phyloP scores from a whole-genome alignment of 2,888 invertebrate species.

The Artemia sinica region DNA sequence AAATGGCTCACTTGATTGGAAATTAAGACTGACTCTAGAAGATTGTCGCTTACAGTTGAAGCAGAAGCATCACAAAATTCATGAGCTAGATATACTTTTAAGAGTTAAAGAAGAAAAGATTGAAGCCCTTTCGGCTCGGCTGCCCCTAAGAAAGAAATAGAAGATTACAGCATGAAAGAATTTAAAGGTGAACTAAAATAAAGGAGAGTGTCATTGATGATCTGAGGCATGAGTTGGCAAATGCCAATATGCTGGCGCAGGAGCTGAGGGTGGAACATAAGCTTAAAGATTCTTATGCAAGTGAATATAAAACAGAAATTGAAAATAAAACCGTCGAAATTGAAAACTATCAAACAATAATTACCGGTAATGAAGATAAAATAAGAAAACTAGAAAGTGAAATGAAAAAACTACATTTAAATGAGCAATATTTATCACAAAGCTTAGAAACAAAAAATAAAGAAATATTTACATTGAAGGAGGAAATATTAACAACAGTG shows the following conservation, averaged over 20 bases:
- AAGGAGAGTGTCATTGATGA: slow-evolving; percentile 17
- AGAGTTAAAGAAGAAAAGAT: neutral
- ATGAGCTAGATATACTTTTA: neutral
- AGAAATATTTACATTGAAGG: neutral
- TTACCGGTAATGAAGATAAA: neutral
- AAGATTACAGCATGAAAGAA: slow-evolving; percentile 30
- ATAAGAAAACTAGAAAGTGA: neutral
- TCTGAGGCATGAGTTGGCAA: slow-evolving; percentile 15
- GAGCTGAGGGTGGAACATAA: slow-evolving; percentile 9
- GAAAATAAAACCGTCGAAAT: neutral
- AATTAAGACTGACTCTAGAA: neutral
- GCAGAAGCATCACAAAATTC: slow-evolving; percentile 13
- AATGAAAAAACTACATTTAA: neutral
- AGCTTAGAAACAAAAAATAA: neutral
- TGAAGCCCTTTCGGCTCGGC: neutral
- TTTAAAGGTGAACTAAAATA: slow-evolving; percentile 40
- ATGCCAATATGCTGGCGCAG: neutral
- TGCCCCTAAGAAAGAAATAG: neutral
- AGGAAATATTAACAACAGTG: neutral
- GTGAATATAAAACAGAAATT: neutral
- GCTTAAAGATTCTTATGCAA: neutral
- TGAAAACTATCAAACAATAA: neutral
- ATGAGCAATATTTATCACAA: neutral
- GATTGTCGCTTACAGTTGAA: slow-evolving; percentile 3
- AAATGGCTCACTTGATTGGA: no score